Evolutionary conservation across 2,797 vertebrate species (phyloP), one percentile per base, ranked within the genome.

Genomic region (Leuciscus waleckii): DNA sequence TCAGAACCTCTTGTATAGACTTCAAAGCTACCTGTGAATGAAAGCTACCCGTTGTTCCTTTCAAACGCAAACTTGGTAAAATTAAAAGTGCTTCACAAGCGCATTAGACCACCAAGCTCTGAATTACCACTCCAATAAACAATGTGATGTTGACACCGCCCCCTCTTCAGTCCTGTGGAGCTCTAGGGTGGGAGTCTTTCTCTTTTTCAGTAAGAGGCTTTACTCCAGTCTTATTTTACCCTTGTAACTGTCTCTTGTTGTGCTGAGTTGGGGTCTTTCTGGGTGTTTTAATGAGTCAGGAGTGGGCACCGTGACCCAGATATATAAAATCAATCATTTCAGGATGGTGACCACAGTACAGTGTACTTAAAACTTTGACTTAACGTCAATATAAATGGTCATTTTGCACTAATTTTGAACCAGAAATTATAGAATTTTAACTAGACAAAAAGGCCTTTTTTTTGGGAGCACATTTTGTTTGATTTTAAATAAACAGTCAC

Each of bases 81-180:
- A 98, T 98, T 98, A 97, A 98, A 98, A 97, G 94, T 96, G 96
- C 96, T 98, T 96, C 96, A 96, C 95, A 96, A 96, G 94, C 95
- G 95, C 96, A 96, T 97, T 96, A 96, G 95, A 95, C 94, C 95
- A 96, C 96, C 96, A 95, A 96, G 95, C 96, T 97, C 95, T 97
- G 97, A 97, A 97, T 97, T 97, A 97, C 95, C 96, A 96, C 96
- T 97, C 96, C 96, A 97, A 97, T 96, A 96, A 96, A 96, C 95
- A 96, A 97, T 95, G 93, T 93, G 91, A 93, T 94, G 94, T 95
- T 79, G 74, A 83, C 84, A 26, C 87, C 84, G 29, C 87, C 87
- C 83, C 80, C 87, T 83, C 80, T 88, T 85, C 83, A 88, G 67
- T 78, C 75, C 84, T 46, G 56, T 78, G 32, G 75, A 71, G 63